Base-by-base conservation (phyloP, 2,888 invertebrate species). In the Lasius platythorax region DNA sequence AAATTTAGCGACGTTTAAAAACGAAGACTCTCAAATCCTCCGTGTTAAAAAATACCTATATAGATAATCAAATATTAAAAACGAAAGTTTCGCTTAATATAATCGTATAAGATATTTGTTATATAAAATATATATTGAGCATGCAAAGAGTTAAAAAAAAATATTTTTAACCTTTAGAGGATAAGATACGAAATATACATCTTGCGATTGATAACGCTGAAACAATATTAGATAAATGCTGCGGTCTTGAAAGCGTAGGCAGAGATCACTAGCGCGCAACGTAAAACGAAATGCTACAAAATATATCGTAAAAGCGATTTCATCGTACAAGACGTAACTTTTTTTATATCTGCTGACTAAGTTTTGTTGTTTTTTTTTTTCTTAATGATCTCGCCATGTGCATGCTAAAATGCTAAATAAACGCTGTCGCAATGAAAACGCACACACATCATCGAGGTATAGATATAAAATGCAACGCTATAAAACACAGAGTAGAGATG, bases 151-250 rank as follows among this genome's bases (percentile, higher is more conserved):
- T 37, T 53, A 28, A 53, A 56, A 40, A 53, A 40, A 12, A 4
- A 30, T 58, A 43, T 46, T 33, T 72, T 46, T 12, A 58, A 43
- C 9, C n/a, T 18, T 18, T 70, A 23, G 56, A 61, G 33, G 43
- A 79, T 58, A 70, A 72, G 58, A 79, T 72, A 72, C 23, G 58
- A 79, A 70, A 56, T 15, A n/a, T 64, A 70, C 61, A 79, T 61
- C 70, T 72, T 28, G 12, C 33, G 33, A 72, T 61, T 72, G 72
- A 79, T 79, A 79, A 79, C 43, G 2, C 18, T 79, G 61, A 79
- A 79, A 68, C n/a, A 70, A 78, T 78, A 70, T 53, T 70, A 78
- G 43, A 78, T 70, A 78, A 78, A 78, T 58, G 23, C 30, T 43
- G 70, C 23, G 53, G 28, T 66, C 76, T 28, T 43, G 53, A 68